phyloP scores from a whole-genome alignment of 2,113 vertebrate species.

The Thamnophis sirtalis region DNA sequence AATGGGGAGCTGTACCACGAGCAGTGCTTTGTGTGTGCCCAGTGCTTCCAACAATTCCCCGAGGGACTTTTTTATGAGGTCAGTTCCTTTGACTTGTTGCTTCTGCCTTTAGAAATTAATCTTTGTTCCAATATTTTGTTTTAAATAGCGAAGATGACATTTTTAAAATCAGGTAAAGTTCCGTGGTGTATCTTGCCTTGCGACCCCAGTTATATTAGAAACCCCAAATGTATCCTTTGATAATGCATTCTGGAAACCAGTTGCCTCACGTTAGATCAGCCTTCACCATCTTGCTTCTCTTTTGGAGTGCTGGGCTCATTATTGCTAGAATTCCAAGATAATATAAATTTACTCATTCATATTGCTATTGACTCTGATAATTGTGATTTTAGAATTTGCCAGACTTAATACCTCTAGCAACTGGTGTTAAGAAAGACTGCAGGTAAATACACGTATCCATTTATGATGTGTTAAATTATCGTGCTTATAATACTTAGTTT shows the following conservation, averaged over 20 bases:
- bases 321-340: not conserved
- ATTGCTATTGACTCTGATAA: not conserved
- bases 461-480: not conserved
- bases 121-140: not conserved
- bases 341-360: not conserved
- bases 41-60: conserved; percentile 97
- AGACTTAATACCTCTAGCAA: not conserved
- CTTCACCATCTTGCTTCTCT: not conserved
- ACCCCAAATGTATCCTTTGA: not conserved
- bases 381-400: not conserved
- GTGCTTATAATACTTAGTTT: not conserved
- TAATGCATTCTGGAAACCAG: not conserved
- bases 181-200: not conserved
- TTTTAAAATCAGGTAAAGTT: not conserved
- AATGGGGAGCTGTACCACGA: conserved; percentile 96
- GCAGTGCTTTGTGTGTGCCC: conserved; percentile 95
- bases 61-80: conserved; percentile 99
- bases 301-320: not conserved
- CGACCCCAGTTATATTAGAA: not conserved
- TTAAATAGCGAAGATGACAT: not conserved
- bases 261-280: not conserved
- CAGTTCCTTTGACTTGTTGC: conserved; percentile 1
- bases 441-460: not conserved
- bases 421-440: not conserved
- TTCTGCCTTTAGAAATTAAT: not conserved